These are phyloP conservation scores for Andrena hattorfiana DNA, from an alignment of 2,888 invertebrate genomes.

Conservation along the genomic window DNA sequence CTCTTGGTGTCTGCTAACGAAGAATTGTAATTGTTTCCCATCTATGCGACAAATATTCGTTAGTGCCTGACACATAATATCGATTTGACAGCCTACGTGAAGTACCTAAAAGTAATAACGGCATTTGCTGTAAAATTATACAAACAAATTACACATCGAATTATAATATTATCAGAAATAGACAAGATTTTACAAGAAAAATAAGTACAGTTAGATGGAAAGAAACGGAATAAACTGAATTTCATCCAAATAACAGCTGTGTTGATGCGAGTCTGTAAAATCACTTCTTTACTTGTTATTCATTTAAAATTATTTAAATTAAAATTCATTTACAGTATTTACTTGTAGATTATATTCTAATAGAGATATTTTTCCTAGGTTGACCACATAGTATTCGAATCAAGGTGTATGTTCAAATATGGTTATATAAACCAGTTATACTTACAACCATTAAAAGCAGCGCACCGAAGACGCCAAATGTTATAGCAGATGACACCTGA, in stretches of 20 bases:
- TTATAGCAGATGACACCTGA: not conserved
- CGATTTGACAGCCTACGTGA: conserved; percentile 67
- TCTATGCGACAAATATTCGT: conserved; percentile 14
- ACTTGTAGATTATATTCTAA: no score
- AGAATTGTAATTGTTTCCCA: conserved; percentile 23
- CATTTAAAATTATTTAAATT: no score
- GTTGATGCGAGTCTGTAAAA: no score
- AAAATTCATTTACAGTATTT: no score
- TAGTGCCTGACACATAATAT: conserved; percentile 56
- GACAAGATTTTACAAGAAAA: not conserved
- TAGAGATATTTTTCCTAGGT: no score
- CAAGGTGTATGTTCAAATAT: not conserved
- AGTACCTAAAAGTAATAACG: conserved; percentile 56
- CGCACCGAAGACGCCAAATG: conserved; percentile 1
- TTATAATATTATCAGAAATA: not conserved
- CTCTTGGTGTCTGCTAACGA: conserved; percentile 60
- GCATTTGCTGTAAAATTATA: not conserved
- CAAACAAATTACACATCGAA: not conserved
- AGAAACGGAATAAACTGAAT: no score
- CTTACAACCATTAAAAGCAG: conserved; percentile 35
- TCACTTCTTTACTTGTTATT: no score
- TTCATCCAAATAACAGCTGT: no score
- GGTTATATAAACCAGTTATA: not conserved
- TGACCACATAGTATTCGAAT: not conserved
- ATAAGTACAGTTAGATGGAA: no score